Evolutionary conservation across 2,797 vertebrate species (phyloP), one percentile per base, ranked within the genome.

Genomic region (Ispidina lecontei): DNA sequence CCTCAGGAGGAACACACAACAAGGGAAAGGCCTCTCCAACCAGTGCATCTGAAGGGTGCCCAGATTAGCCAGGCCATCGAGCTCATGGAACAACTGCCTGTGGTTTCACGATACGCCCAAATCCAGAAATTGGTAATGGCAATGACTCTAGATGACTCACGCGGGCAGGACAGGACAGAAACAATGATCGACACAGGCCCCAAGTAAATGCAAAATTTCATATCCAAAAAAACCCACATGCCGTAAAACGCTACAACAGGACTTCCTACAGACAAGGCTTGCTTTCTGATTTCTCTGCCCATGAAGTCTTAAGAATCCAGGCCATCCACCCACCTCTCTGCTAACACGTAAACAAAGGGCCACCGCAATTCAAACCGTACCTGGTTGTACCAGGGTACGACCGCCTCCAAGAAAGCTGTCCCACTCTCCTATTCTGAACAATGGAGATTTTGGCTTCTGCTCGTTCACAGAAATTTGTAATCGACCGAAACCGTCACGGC

Each of bases 31-130:
- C 37, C 37, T 78, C 75, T 82, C 7, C 4, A 11, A 62, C 11
- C 11, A 41, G 43, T 16, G 5, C 1, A 0, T 59, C 35, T 60
- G 28, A 9, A 64, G 70, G 44, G n/a, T 7, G 4, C 25, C 19
- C 0, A 0, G 46, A 60, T 56, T 16, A 68, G 67, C 17, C 7
- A 1, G 52, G 52, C 47, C 43, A 19, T 13, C 43, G 0, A 39
- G 44, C 1, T 4, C 31, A 33, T 1, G 4, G 14, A 76, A 51
- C 16, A 9, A 47, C 29, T 10, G 56, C 44, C 56, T 0, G 0
- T 0, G 0, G 39, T 54, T 68, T 60, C 44, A 12, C 0, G 0
- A 20, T 2, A 2, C 1, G 15, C 23, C 60, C 29, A 7, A 8
- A 33, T 29, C 31, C 5, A 10, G 41, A 91, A 28, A 54, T 31